Evolutionary conservation across 1,140 invertebrate species (phyloP), one percentile per base, ranked within the genome.

Genomic region (Elysia chlorotica): DNA sequence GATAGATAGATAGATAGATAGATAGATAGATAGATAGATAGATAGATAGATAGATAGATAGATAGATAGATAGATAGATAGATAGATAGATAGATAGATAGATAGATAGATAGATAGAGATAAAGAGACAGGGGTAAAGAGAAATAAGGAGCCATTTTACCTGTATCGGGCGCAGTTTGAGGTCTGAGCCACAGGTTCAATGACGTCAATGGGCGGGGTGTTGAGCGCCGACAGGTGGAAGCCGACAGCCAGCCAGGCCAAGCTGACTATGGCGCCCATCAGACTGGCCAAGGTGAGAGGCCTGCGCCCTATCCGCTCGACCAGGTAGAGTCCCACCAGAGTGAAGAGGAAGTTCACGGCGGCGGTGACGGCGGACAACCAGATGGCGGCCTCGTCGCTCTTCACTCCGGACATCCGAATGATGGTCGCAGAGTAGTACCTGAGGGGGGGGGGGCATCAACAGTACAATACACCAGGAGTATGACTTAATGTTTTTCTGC

Each of bases 341-440:
- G 90, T 90, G 73, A 88, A 90, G 2, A 90, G 37, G 76, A 91
- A 91, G 77, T 92, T 91, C 57, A 91, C 87, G 23, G 83, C 81
- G 25, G 90, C 84, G 30, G 88, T 90, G 10, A 87, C 86, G 2
- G 90, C 89, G 0, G 91, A 88, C 61, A 92, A 81, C 91, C 91
- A 92, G 76, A 92, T 91, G n/a, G 90, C 90, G 5, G 84, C 80
- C 31, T 87, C 86, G 33, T 89, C 83, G 72, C 89, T 88, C 33
- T 85, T 81, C 2, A 92, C 86, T 33, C 91, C 91, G 0, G 91
- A 88, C 88, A 91, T 91, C 62, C 89, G 85, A 70, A 92, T 92
- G 66, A 92, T 92, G 33, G 89, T 90, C 6, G 90, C 90, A 71
- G 89, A 90, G 82, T 92, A 91, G 80, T 91, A 91, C 90, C 90